Conservation (phyloP, 2,797 vertebrate species). For the Brachyrhaphis roseni region DNA sequence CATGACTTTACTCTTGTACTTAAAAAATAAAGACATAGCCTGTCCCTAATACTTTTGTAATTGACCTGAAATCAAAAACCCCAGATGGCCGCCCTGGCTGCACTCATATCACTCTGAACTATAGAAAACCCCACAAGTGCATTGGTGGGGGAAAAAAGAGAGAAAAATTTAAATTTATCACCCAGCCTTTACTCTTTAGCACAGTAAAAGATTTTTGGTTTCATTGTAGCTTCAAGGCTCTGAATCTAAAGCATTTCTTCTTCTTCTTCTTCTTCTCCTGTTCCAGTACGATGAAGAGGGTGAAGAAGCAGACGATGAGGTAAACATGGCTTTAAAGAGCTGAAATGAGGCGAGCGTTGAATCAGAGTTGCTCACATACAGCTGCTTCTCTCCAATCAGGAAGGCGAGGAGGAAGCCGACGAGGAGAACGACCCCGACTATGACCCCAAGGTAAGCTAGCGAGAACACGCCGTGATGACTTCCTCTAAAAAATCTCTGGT, state of each 20-base stretch:
- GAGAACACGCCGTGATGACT: neutral
- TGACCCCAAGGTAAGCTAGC: slow-evolving; percentile 91
- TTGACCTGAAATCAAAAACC: too few relatives aligned
- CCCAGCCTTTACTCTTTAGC: too few relatives aligned
- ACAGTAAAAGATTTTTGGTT: neutral
- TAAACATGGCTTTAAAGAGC: slow-evolving; percentile 59
- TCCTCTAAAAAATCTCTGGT: slow-evolving; percentile 37
- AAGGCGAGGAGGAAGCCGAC: slow-evolving; percentile 97
- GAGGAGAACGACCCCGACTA: slow-evolving; percentile 98
- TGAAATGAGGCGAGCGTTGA: neutral
- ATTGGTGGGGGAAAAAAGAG: too few relatives aligned
- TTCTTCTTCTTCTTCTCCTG: slow-evolving; percentile 13
- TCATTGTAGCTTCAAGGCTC: neutral
- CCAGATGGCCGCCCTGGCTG: too few relatives aligned
- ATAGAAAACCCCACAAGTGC: too few relatives aligned
- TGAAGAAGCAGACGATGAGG: slow-evolving; percentile 98
- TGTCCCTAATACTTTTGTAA: too few relatives aligned
- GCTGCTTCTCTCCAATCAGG: slow-evolving; percentile 76
- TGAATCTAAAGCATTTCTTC: neutral
- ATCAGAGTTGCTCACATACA: slow-evolving; percentile 7
- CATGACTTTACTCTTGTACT: too few relatives aligned
- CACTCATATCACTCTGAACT: too few relatives aligned
- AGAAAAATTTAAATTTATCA: neutral
- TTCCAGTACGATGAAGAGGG: slow-evolving; percentile 98
- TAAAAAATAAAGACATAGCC: too few relatives aligned